phyloP scores from a whole-genome alignment of 1,140 invertebrate genomes.

The Coptotermes formosanus region DNA sequence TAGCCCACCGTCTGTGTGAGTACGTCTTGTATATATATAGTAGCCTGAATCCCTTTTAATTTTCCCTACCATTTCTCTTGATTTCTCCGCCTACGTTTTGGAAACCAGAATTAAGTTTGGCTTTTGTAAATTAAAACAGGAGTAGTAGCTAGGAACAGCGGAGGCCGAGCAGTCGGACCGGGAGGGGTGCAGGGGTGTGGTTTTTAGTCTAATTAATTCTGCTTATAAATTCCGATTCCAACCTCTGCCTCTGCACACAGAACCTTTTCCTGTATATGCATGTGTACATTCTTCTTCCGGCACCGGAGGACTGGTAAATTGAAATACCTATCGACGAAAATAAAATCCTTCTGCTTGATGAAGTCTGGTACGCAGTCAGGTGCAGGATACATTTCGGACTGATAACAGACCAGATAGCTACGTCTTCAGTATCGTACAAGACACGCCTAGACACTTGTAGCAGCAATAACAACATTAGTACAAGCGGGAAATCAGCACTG shows the following conservation, averaged over 20 bases:
- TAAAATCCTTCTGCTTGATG: neutral
- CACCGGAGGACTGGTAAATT: neutral
- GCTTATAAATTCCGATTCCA: conserved; percentile 53
- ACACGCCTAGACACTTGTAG: too few species aligned
- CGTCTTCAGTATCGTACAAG: too few species aligned
- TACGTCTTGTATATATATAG: conserved; percentile 9
- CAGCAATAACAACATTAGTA: too few species aligned
- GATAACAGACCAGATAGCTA: too few species aligned
- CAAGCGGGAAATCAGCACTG: too few species aligned
- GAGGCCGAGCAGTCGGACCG: neutral
- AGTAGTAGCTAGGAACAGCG: conserved; percentile 29
- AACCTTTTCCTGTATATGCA: neutral
- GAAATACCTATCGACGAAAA: neutral
- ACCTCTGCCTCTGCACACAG: conserved; percentile 30
- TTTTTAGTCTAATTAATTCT: conserved; percentile 54
- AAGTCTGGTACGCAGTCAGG: neutral
- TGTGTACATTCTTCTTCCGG: neutral
- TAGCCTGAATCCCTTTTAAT: conserved; percentile 50
- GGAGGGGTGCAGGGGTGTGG: conserved; percentile 42
- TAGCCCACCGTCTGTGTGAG: neutral
- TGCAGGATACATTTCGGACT: too few species aligned
- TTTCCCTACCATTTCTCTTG: conserved; percentile 53
- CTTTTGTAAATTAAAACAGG: conserved; percentile 55
- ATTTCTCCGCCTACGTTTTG: conserved; percentile 44
- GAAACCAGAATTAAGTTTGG: conserved; percentile 53